Percentiles rank a stretch among this genome's conserved stretches.
Conservation (phyloP, 2,888 invertebrate genomes). For the Aspidapion aeneum region DNA sequence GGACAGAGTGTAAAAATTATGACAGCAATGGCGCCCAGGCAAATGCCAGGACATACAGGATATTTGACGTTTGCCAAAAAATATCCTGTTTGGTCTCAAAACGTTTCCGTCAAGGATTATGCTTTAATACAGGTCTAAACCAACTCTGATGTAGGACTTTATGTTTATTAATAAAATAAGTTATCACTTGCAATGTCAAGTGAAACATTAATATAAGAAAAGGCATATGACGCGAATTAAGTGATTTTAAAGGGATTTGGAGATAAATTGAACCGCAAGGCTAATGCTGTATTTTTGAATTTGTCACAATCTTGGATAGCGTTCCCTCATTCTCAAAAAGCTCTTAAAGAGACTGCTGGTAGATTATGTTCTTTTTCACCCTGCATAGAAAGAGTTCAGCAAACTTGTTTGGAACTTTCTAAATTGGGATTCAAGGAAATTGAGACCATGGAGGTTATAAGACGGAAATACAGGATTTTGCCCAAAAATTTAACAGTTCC, state of each 20-base stretch:
- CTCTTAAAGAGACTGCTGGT: slow-evolving; percentile 75
- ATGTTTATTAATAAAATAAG: no score
- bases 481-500: slow-evolving; percentile 63
- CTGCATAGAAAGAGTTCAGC: slow-evolving; percentile 98
- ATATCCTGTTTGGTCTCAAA: not conserved
- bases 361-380: slow-evolving; percentile 97
- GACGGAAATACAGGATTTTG: slow-evolving; percentile 71
- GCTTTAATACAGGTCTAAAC: no score
- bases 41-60: slow-evolving; percentile 92
- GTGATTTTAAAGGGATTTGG: slow-evolving; percentile 83
- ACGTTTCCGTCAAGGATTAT: not conserved
- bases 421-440: slow-evolving; percentile 79
- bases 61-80: slow-evolving; percentile 89
- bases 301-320: slow-evolving; percentile 94
- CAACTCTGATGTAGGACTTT: no score
- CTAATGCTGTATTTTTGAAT: slow-evolving; percentile 96
- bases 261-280: slow-evolving; percentile 62
- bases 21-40: slow-evolving; percentile 66
- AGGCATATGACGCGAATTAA: no score
- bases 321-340: slow-evolving; percentile 70
- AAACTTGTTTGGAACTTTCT: slow-evolving; percentile 70
- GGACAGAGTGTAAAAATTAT: no score
- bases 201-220: no score
- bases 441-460: slow-evolving; percentile 83
- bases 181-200: no score